phyloP scores from a whole-genome alignment of 2,113 vertebrate species.

The Bambusicola thoracicus region DNA sequence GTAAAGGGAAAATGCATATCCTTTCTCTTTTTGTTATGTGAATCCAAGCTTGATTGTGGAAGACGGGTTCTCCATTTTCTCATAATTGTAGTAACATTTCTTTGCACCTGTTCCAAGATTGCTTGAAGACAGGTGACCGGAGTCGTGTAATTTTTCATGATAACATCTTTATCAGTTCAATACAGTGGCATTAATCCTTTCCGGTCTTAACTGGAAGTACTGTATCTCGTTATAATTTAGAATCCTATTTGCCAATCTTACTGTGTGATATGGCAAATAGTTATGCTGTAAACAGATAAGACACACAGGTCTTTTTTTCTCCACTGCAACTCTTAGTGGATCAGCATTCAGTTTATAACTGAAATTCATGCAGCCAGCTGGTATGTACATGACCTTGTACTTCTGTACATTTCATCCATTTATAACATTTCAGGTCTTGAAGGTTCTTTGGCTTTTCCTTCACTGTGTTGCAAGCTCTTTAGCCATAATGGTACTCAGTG shows the following conservation, averaged over 20 bases:
- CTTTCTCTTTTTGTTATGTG: not conserved
- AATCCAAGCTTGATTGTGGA: not conserved
- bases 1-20: not conserved
- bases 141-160: not conserved
- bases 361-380: not conserved
- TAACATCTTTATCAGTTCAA: not conserved
- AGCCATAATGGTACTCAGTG: not conserved
- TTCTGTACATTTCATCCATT: not conserved
- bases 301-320: not conserved
- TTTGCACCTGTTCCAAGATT: slow-evolving; percentile 23
- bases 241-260: not conserved
- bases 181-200: not conserved
- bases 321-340: not conserved
- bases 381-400: not conserved
- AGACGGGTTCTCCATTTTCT: slow-evolving; percentile 1
- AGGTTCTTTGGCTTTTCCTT: not conserved
- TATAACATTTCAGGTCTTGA: not conserved
- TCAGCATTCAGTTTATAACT: not conserved
- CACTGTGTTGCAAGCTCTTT: not conserved
- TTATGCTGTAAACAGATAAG: not conserved
- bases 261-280: not conserved
- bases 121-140: not conserved
- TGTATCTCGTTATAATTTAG: not conserved
- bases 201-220: not conserved
- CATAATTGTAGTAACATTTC: not conserved